Evolutionary conservation across 2,797 vertebrate species (phyloP).

Genomic region (Anas georgica): DNA sequence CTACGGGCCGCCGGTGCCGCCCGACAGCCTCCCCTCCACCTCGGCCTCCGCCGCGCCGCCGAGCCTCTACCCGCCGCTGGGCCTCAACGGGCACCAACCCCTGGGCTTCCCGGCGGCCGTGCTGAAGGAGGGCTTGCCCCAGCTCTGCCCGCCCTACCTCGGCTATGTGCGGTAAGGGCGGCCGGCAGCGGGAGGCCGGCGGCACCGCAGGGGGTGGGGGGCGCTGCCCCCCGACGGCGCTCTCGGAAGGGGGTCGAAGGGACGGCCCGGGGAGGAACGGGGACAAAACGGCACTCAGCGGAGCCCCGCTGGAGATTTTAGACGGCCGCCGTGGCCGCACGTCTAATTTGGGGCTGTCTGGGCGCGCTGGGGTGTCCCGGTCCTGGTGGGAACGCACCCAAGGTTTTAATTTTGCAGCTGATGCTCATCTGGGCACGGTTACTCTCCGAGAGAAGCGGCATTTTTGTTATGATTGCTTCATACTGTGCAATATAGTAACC

Average conservation of each 20-base stretch:
- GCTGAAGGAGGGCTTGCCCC: conserved; percentile 75
- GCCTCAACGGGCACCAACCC: conserved; percentile 71
- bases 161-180: conserved; percentile 77
- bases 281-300: not conserved
- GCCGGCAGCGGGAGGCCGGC: not conserved
- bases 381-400: rapidly evolving
- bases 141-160: conserved; percentile 75
- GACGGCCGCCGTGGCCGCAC: rapidly evolving
- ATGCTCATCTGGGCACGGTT: rapidly evolving
- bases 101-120: conserved; percentile 72
- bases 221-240: rapidly evolving
- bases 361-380: rapidly evolving
- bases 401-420: rapidly evolving
- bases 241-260: not conserved
- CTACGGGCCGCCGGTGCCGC: conserved; percentile 45
- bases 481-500: rapidly evolving
- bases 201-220: not conserved
- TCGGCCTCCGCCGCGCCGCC: conserved; percentile 26
- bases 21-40: conserved; percentile 66
- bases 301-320: rapidly evolving
- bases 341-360: rapidly evolving
- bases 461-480: rapidly evolving
- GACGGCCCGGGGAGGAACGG: too few relatives aligned
- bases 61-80: conserved; percentile 67
- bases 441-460: rapidly evolving